Conservation (phyloP, 2,888 invertebrate genomes). For the Caenorhabditis doughertyi region DNA sequence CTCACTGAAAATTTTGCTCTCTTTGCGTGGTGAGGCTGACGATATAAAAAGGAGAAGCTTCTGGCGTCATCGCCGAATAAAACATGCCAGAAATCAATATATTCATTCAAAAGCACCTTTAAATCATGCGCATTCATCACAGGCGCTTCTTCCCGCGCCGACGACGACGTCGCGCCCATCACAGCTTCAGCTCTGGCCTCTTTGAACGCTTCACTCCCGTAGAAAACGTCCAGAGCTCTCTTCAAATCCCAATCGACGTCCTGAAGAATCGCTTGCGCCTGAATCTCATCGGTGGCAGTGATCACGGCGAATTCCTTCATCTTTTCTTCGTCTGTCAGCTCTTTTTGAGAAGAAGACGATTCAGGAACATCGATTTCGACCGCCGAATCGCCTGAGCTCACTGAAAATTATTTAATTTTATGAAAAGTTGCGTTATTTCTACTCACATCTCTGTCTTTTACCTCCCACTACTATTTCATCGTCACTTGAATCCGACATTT, state of each 20-base stretch:
- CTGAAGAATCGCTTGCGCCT: slow-evolving; percentile 86
- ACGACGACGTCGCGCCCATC: slow-evolving; percentile 32
- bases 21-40: no score
- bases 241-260: slow-evolving; percentile 85
- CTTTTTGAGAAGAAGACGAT: background rate
- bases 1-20: no score
- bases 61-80: no score
- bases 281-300: slow-evolving; percentile 85
- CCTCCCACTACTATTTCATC: background rate
- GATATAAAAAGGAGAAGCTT: no score
- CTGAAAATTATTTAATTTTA: background rate
- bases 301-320: slow-evolving; percentile 84
- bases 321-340: slow-evolving; percentile 51
- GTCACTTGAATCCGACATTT: slow-evolving; percentile 14
- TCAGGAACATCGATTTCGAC: background rate
- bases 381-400: background rate
- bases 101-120: slow-evolving; percentile 9
- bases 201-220: slow-evolving; percentile 53
- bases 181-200: slow-evolving; percentile 42
- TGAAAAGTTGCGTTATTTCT: background rate
- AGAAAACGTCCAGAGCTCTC: slow-evolving; percentile 80
- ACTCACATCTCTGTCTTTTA: background rate
- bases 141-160: background rate
- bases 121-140: slow-evolving; percentile 19
- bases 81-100: no score